phyloP scores from a whole-genome alignment of 1,140 invertebrate species.

The Pectinophora gossypiella region DNA sequence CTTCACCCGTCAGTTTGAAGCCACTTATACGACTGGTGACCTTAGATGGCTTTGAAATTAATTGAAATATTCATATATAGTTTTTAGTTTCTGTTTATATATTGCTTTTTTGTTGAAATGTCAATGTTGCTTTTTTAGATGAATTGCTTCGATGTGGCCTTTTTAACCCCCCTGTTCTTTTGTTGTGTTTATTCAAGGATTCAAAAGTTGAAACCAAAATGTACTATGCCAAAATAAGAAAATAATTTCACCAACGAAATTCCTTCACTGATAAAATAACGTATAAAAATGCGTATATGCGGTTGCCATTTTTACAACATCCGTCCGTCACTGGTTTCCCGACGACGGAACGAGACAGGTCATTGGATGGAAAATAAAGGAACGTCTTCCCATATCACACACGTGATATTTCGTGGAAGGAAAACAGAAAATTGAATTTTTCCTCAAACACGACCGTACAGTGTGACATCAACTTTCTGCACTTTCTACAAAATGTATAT shows the following conservation, averaged over 20 bases:
- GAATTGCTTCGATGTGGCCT: too few species aligned
- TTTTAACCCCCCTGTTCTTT: too few species aligned
- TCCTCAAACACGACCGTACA: too few species aligned
- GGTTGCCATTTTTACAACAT: neutral
- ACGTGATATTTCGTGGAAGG: constrained; percentile 21
- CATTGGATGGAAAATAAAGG: constrained; percentile 1
- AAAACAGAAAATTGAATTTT: constrained; percentile 26
- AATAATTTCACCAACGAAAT: too few species aligned
- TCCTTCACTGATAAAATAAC: too few species aligned
- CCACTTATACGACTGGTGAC: constrained; percentile 17
- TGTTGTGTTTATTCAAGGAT: too few species aligned
- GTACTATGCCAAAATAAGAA: too few species aligned
- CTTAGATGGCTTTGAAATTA: neutral
- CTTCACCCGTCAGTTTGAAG: constrained; percentile 10
- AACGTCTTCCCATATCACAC: neutral
- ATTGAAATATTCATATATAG: neutral
- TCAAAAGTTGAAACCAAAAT: too few species aligned
- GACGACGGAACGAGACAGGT: neutral
- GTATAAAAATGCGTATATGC: too few species aligned
- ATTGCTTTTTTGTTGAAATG: neutral
- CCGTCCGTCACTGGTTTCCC: neutral
- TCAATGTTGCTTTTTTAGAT: too few species aligned
- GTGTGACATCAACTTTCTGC: too few species aligned
- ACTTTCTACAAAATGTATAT: too few species aligned
- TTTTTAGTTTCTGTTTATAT: neutral